These are phyloP conservation scores for Lethenteron reissneri DNA, from an alignment of 2,113 vertebrate species.

Conservation along the genomic window DNA sequence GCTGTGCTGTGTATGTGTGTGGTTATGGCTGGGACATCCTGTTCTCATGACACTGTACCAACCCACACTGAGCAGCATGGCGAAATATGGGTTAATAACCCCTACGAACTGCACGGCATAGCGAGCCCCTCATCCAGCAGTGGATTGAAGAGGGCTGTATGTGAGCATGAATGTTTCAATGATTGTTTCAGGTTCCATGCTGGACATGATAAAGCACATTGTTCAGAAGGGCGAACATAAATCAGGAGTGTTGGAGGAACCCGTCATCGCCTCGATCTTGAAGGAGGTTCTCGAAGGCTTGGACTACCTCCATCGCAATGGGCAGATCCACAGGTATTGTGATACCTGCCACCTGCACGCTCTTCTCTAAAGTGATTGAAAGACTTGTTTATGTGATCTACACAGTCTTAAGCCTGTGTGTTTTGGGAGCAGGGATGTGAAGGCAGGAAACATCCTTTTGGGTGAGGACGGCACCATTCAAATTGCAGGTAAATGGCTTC, in stretches of 20 bases:
- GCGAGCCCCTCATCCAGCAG: no score
- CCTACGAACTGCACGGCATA: no score
- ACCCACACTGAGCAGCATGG: no score
- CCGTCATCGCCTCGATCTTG: conserved; percentile 61
- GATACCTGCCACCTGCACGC: neutral
- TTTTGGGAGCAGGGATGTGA: conserved; percentile 50
- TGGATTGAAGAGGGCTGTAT: no score
- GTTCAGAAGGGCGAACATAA: conserved; percentile 76
- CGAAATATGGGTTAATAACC: no score
- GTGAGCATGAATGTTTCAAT: neutral
- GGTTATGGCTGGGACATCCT: no score
- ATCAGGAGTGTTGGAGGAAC: conserved; percentile 57
- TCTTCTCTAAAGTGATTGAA: neutral
- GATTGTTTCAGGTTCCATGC: conserved; percentile 42
- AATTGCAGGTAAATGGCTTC: conserved; percentile 50
- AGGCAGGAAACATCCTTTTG: conserved; percentile 88
- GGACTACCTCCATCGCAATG: conserved; percentile 82
- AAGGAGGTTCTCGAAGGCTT: conserved; percentile 67
- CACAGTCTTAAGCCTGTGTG: conserved; percentile 14
- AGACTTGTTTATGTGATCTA: neutral
- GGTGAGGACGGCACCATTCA: conserved; percentile 85
- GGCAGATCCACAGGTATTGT: conserved; percentile 68
- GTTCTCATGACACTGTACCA: no score
- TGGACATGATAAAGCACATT: conserved; percentile 82
- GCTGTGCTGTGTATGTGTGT: no score